phyloP scores from a whole-genome alignment of 2,888 invertebrate species.

The Clunio marinus region DNA sequence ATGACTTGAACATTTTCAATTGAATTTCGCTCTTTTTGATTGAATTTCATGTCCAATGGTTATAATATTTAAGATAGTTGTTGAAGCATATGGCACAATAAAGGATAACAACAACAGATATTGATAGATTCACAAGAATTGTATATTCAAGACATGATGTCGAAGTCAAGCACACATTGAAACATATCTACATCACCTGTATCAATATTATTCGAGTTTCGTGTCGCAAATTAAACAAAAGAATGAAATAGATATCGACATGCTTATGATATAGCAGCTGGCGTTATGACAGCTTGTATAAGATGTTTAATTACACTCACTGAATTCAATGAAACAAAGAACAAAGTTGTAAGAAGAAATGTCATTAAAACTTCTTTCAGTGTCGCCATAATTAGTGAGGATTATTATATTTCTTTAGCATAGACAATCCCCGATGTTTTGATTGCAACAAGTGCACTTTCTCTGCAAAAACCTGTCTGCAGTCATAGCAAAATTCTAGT shows the following conservation, averaged over 20 bases:
- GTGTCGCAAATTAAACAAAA: slow-evolving; percentile 25
- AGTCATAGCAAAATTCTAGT: too few relatives aligned
- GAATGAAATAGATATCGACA: slow-evolving; percentile 1
- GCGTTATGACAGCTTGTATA: background rate
- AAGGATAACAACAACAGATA: background rate
- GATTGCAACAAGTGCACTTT: background rate
- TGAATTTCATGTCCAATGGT: too few relatives aligned
- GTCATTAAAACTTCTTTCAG: too few relatives aligned
- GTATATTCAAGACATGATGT: too few relatives aligned
- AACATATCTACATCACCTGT: slow-evolving; percentile 26
- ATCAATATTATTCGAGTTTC: slow-evolving; percentile 15
- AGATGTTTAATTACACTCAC: too few relatives aligned
- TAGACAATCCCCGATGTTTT: background rate
- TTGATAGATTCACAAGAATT: background rate
- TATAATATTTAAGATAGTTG: too few relatives aligned
- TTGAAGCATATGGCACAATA: slow-evolving; percentile 13
- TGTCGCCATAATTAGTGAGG: slow-evolving; percentile 37
- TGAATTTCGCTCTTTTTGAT: too few relatives aligned
- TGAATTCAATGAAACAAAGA: too few relatives aligned
- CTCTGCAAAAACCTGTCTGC: background rate
- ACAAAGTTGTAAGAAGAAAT: too few relatives aligned
- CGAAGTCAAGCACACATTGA: too few relatives aligned
- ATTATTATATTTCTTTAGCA: slow-evolving; percentile 18
- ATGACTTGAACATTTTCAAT: background rate
- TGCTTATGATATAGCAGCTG: slow-evolving; percentile 9